Conservation (phyloP, 2,113 vertebrate species). For the Monarcha castaneiventris region DNA sequence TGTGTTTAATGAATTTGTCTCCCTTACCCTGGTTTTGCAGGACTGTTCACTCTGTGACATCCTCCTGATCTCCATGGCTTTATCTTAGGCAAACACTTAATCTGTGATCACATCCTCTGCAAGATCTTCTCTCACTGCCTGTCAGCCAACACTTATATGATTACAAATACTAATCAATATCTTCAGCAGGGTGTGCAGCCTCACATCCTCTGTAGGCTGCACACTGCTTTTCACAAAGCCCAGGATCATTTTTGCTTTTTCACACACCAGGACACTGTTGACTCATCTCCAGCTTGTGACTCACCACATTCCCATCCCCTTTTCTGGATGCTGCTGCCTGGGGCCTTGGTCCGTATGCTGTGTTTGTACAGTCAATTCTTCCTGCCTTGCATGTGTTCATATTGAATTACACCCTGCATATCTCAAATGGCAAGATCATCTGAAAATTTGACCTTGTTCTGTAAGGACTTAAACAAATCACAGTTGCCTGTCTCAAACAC, state of each 20-base stretch:
- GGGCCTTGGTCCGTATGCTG: not conserved
- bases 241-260: not conserved
- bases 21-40: not conserved
- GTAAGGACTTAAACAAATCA: not conserved
- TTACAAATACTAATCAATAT: not conserved
- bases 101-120: not conserved
- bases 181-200: not conserved
- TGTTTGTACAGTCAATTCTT: not conserved
- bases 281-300: not conserved
- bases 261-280: not conserved
- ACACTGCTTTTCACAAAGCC: not conserved
- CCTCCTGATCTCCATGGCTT: not conserved
- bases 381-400: not conserved
- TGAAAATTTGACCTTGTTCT: not conserved
- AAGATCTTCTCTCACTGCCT: not conserved
- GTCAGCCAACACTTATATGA: not conserved
- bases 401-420: not conserved
- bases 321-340: not conserved
- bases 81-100: not conserved
- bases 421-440: not conserved
- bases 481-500: not conserved
- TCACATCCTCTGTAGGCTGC: not conserved
- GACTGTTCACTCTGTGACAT: not conserved
- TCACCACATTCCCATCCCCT: not conserved
- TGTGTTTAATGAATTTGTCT: not conserved